These are phyloP conservation scores for Platichthys stellatus DNA, from an alignment of 2,113 vertebrate species.

Conservation along the genomic window DNA sequence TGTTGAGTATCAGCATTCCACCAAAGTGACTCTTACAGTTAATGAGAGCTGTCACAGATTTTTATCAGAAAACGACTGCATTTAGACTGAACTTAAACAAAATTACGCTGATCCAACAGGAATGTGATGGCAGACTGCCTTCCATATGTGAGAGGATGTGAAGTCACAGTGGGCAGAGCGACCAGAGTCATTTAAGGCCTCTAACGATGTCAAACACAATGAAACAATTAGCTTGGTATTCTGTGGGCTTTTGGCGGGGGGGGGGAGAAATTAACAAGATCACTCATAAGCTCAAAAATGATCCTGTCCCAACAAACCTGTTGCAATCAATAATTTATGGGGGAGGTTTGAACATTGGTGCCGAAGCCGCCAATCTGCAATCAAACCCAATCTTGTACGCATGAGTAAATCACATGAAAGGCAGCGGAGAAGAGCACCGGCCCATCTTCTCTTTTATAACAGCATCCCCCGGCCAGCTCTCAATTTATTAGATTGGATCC, in stretches of 20 bases:
- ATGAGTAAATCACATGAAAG: slow-evolving; percentile 39
- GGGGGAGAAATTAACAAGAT: slow-evolving; percentile 42
- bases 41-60: slow-evolving; percentile 6
- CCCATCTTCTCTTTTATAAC: slow-evolving; percentile 28
- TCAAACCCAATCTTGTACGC: slow-evolving; percentile 43
- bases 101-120: slow-evolving; percentile 18
- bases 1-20: slow-evolving; percentile 27
- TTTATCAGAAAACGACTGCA: background rate
- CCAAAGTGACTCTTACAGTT: slow-evolving; percentile 35
- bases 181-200: slow-evolving; percentile 64
- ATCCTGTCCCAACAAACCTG: slow-evolving; percentile 42
- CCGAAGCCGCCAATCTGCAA: slow-evolving; percentile 28
- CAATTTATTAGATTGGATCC: slow-evolving; percentile 43
- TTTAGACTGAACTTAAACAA: background rate
- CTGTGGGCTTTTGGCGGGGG: slow-evolving; percentile 45
- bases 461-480: slow-evolving; percentile 14
- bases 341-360: slow-evolving; percentile 17
- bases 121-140: slow-evolving; percentile 44
- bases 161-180: slow-evolving; percentile 55
- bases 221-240: slow-evolving; percentile 72
- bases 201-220: slow-evolving; percentile 60
- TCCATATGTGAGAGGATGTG: slow-evolving; percentile 57
- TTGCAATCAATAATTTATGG: slow-evolving; percentile 59
- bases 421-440: background rate
- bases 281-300: slow-evolving; percentile 42